Base-by-base conservation (phyloP, 2,797 vertebrate species). In the Sphenodon punctatus region DNA sequence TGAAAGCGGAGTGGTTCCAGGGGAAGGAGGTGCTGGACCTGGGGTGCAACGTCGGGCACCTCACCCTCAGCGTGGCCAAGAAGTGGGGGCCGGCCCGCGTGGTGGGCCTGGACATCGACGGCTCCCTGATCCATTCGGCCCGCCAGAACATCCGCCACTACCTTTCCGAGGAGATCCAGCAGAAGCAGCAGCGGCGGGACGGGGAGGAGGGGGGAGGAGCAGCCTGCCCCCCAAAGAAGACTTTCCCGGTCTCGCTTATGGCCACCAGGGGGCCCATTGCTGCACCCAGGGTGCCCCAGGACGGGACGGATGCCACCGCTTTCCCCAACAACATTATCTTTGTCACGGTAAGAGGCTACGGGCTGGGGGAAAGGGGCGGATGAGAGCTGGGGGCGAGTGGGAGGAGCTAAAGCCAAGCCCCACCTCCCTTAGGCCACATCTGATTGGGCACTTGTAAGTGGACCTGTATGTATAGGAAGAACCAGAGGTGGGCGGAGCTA, bases 311-410 rank as follows among this genome's bases (percentile, higher is more conserved):
- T 25, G 68, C 85, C 7, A 93, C 95, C 3, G 89, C 94, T 66
- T 97, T 98, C 87, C 97, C 97, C 48, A 85, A 92, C 92, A 98
- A 98, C 67, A 69, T 98, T 74, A 94, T 96, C 88, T 98, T 98
- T 86, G 89, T 98, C 69, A 95, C 96, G 97, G 97, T 97, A 92
- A 96, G 95, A 56, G 90, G 39, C 45, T 6, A 8, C 58, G 46
- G 53, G 43, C 41, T 70, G 20, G 20, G 27, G 16, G 16, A n/a
- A 45, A 53, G 66, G 67, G 71, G 56, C 30, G 60, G 58, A 55
- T 60, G 23, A 71, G 59, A 36, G 53, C 45, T 60, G 43, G 22
- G 67, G 34, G 58, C 60, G 58, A 32, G 58, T 19, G 3, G 5
- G 4, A 16, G 60, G 34, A 16, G 22, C 15, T 53, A 49, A 5